Percentiles rank a stretch among this genome's conserved stretches.
phyloP scores from a whole-genome alignment of 53 echinoderm and acorn worm species.

The Henricia sp. region DNA sequence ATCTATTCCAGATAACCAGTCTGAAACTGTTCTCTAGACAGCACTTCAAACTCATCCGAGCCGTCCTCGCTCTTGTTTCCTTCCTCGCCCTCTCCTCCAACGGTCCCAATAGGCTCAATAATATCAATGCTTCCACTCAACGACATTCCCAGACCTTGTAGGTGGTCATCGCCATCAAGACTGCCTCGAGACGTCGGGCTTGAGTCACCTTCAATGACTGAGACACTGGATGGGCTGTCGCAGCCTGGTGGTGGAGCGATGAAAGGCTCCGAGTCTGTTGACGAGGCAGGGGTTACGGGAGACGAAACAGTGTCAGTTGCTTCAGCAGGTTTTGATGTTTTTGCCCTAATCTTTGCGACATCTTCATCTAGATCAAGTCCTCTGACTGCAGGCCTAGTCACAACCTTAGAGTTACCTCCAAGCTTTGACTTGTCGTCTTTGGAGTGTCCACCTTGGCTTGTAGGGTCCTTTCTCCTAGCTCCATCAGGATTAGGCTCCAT shows the following conservation, averaged over 20 bases:
- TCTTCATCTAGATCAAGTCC: not conserved
- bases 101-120: slow-evolving; percentile 14
- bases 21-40: slow-evolving; percentile 46
- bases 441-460: no score
- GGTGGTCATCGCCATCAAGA: slow-evolving; percentile 32
- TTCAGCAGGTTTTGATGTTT: slow-evolving; percentile 1
- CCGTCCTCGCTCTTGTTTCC: slow-evolving; percentile 38
- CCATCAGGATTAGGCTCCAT: not conserved
- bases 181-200: slow-evolving; percentile 43
- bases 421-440: no score
- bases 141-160: slow-evolving; percentile 15
- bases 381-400: no score
- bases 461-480: not conserved
- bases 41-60: slow-evolving; percentile 65
- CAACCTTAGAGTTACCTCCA: no score
- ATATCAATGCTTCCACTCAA: slow-evolving; percentile 61
- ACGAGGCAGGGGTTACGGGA: slow-evolving; percentile 26
- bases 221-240: slow-evolving; percentile 61
- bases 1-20: not conserved
- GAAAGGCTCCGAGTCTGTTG: slow-evolving; percentile 44
- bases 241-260: slow-evolving; percentile 20
- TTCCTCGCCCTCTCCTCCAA: slow-evolving; percentile 20
- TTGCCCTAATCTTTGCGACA: slow-evolving; percentile 1
- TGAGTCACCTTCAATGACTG: slow-evolving; percentile 60
- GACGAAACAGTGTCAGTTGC: not conserved